phyloP scores from a whole-genome alignment of 2,888 invertebrate genomes.

The Eilema caniola region DNA sequence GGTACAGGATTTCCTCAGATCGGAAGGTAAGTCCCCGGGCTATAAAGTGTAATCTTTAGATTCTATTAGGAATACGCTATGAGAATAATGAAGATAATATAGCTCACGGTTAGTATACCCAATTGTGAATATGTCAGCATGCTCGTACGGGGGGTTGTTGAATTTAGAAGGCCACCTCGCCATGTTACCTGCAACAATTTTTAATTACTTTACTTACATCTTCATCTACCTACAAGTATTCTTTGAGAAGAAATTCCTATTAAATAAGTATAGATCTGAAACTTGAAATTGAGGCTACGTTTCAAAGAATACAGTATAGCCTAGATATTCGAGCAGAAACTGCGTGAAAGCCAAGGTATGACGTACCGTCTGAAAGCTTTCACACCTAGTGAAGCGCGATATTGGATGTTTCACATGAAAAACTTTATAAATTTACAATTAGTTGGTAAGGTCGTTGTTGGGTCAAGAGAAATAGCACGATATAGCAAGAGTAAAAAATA shows the following conservation, averaged over 20 bases:
- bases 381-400: neutral
- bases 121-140: slow-evolving; percentile 5
- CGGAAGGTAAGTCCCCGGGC: too few relatives aligned
- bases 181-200: slow-evolving; percentile 7
- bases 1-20: too few relatives aligned
- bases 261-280: neutral
- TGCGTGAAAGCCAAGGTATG: neutral
- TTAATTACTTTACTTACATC: too few relatives aligned
- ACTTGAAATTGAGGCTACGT: neutral
- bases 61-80: too few relatives aligned
- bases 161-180: slow-evolving; percentile 4
- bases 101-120: slow-evolving; percentile 9
- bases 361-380: neutral
- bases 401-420: neutral
- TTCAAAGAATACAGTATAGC: neutral
- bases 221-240: too few relatives aligned
- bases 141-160: neutral
- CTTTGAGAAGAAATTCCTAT: too few relatives aligned
- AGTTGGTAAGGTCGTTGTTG: neutral
- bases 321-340: neutral
- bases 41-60: too few relatives aligned
- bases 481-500: too few relatives aligned
- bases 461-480: neutral
- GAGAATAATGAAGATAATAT: too few relatives aligned
- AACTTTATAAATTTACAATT: neutral